Conservation (phyloP, 2,797 vertebrate species). For the Acropternis orthonyx region DNA sequence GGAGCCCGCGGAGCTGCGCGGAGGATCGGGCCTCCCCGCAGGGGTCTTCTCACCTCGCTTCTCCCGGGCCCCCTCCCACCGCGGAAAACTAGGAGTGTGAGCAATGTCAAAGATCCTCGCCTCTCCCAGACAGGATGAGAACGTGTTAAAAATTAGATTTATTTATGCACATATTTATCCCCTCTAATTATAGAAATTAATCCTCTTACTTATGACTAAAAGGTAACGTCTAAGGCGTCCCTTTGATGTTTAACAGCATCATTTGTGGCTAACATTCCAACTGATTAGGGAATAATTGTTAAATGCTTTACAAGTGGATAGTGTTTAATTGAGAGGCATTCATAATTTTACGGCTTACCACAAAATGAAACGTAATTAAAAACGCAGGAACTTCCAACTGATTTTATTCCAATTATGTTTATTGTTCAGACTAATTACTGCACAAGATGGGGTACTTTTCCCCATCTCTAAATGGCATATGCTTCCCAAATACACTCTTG, state of each 20-base stretch:
- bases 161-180: conserved; percentile 81
- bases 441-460: conserved; percentile 53
- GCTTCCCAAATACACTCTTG: conserved; percentile 19
- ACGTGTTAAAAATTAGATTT: conserved; percentile 54
- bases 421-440: conserved; percentile 77
- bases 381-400: conserved; percentile 75
- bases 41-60: not conserved
- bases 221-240: conserved; percentile 75
- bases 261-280: conserved; percentile 77
- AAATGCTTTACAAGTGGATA: conserved; percentile 78
- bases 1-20: not conserved
- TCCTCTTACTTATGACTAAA: conserved; percentile 81
- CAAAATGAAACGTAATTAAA: conserved; percentile 79
- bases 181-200: conserved; percentile 81
- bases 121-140: conserved; percentile 26
- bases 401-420: conserved; percentile 77
- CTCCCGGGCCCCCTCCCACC: not conserved
- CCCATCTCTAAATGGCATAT: conserved; percentile 55
- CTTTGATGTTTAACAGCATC: conserved; percentile 80
- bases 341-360: conserved; percentile 77
- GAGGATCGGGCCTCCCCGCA: not conserved
- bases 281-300: conserved; percentile 80
- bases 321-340: conserved; percentile 77
- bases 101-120: not conserved
- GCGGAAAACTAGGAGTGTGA: not conserved